Evolutionary conservation across 37 sponge, comb jelly and placozoan species (phyloP).

Genomic region (Crambe crambe): DNA sequence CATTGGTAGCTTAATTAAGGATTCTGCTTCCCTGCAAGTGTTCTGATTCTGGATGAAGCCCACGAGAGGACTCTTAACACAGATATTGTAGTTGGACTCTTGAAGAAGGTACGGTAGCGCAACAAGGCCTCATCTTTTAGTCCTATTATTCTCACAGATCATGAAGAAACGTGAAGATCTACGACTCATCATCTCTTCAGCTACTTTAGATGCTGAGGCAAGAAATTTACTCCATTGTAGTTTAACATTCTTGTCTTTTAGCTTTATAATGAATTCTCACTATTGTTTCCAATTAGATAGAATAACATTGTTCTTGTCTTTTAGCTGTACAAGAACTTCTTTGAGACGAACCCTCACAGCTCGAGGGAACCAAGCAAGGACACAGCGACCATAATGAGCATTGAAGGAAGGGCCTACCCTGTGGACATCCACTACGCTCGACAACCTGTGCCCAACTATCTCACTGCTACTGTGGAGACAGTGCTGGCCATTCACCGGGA

Average conservation of each 20-base stretch:
- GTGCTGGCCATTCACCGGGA: conserved; percentile 85
- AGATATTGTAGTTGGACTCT: conserved; percentile 84
- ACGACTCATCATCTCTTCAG: conserved; percentile 88
- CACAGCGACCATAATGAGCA: conserved; percentile 80
- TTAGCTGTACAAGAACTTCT: conserved; percentile 85
- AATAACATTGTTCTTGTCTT: neutral
- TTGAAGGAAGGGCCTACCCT: conserved; percentile 85
- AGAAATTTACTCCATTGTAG: neutral
- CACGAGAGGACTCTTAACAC: conserved; percentile 96
- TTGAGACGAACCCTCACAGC: conserved; percentile 79
- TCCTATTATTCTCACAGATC: conserved; percentile 38
- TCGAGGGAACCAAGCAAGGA: conserved; percentile 54
- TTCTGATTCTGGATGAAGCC: conserved; percentile 96
- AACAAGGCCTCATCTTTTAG: neutral
- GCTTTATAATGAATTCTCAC: conserved; percentile 71
- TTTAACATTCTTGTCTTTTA: neutral
- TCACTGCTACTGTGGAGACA: conserved; percentile 88
- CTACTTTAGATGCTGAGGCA: conserved; percentile 97
- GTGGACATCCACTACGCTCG: conserved; percentile 71
- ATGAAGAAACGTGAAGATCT: conserved; percentile 86
- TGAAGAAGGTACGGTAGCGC: conserved; percentile 75
- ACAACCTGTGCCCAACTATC: conserved; percentile 91
- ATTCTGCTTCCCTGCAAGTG: conserved; percentile 42
- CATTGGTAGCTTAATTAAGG: neutral
- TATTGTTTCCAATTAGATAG: neutral